Conservation (phyloP, 2,113 vertebrate genomes). For the Hylia prasina region DNA sequence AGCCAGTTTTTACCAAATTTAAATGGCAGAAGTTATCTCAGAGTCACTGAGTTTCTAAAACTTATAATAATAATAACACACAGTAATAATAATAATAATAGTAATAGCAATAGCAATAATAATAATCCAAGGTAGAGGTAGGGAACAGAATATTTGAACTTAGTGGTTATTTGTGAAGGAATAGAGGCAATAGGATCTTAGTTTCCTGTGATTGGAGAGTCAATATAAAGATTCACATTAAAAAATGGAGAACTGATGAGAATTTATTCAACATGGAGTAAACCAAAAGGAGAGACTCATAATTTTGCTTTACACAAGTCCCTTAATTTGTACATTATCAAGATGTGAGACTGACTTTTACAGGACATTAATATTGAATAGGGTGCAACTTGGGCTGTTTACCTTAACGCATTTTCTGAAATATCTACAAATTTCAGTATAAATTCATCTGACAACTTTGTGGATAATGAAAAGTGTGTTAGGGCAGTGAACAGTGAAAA, state of each 20-base stretch:
- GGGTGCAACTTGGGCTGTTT: background rate
- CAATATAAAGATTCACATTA: background rate
- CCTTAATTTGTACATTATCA: background rate
- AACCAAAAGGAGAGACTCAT: background rate
- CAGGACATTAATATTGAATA: background rate
- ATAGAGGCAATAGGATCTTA: background rate
- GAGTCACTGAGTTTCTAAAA: background rate
- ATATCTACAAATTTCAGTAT: background rate
- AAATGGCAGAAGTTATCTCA: background rate
- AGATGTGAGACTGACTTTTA: background rate
- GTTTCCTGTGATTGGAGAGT: background rate
- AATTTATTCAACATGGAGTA: background rate
- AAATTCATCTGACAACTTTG: background rate
- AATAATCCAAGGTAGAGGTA: background rate
- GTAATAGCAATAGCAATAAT: no score
- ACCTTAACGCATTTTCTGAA: background rate
- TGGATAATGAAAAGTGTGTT: background rate
- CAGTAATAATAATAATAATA: background rate
- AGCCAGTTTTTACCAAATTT: background rate
- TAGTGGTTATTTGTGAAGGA: background rate
- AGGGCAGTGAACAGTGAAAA: background rate
- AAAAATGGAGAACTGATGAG: background rate
- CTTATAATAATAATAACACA: background rate
- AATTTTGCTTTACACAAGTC: background rate
- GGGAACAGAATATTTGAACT: background rate